These are phyloP conservation scores for Leptinotarsa peninsularis DNA, from an alignment of 2,888 invertebrate genomes.

Conservation along the genomic window DNA sequence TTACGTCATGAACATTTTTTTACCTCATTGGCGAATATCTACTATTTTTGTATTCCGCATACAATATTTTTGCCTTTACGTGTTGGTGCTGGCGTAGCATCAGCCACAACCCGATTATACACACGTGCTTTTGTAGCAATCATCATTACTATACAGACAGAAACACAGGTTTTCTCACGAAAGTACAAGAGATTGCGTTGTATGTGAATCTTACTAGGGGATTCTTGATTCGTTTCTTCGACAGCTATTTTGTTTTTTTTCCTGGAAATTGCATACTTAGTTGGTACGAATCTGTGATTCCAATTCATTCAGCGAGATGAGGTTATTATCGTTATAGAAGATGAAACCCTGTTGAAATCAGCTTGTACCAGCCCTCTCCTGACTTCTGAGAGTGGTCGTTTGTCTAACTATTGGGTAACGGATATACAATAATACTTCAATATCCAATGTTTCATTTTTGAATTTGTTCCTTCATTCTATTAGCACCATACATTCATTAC, in stretches of 20 bases:
- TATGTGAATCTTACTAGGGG: constrained; percentile 50
- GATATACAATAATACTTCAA: too few relatives aligned
- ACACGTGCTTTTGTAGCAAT: constrained; percentile 53
- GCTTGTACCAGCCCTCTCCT: too few relatives aligned
- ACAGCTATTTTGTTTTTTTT: neutral
- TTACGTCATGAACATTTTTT: too few relatives aligned
- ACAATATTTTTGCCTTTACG: neutral
- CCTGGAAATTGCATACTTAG: neutral
- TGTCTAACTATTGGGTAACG: too few relatives aligned
- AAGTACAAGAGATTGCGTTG: constrained; percentile 50
- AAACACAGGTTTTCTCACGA: constrained; percentile 62
- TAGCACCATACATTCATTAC: too few relatives aligned
- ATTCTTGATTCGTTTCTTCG: constrained; percentile 1
- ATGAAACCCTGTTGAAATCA: too few relatives aligned
- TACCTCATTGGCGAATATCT: too few relatives aligned
- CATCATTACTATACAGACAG: constrained; percentile 58
- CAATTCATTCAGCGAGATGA: neutral
- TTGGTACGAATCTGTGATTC: neutral
- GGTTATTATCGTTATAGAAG: neutral
- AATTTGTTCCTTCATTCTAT: too few relatives aligned
- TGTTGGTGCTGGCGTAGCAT: neutral
- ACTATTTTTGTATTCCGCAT: too few relatives aligned
- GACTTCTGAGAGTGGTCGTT: too few relatives aligned
- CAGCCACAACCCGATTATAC: constrained; percentile 16
- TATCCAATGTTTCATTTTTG: too few relatives aligned